Conservation (phyloP, 2,888 invertebrate species). For the Eulithis prunata region DNA sequence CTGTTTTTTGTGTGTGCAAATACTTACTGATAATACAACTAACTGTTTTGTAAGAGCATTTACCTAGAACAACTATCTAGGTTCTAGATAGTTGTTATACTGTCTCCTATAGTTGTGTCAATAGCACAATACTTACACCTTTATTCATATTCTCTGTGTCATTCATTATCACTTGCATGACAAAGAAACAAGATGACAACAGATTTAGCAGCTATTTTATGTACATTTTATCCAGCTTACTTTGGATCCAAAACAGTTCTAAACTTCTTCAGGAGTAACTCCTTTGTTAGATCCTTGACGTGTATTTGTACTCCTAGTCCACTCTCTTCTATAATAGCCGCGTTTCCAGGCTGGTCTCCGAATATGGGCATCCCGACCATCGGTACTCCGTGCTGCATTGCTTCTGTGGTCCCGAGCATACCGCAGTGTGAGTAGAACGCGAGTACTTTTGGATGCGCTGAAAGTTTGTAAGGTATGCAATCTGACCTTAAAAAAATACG, state of each 20-base stretch:
- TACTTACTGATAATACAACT: too few species aligned
- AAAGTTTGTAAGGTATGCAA: conserved; percentile 21
- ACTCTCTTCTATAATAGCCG: conserved; percentile 77
- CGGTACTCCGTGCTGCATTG: conserved; percentile 84
- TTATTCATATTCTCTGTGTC: too few species aligned
- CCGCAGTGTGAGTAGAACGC: conserved; percentile 85
- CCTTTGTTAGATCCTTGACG: conserved; percentile 76
- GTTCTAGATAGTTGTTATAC: too few species aligned
- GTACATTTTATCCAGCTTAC: conserved; percentile 58
- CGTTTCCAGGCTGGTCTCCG: conserved; percentile 84
- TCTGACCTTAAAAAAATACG: too few species aligned
- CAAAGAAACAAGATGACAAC: too few species aligned
- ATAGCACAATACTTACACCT: too few species aligned
- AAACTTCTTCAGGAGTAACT: conserved; percentile 73
- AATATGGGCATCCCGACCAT: conserved; percentile 84
- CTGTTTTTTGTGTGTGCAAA: too few species aligned
- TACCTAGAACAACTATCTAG: too few species aligned
- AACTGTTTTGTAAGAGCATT: too few species aligned
- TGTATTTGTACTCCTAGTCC: conserved; percentile 77
- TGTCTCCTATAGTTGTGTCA: too few species aligned
- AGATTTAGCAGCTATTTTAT: too few species aligned
- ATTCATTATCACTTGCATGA: too few species aligned
- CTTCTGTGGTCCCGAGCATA: conserved; percentile 82
- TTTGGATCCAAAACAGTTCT: conserved; percentile 75
- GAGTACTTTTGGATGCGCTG: conserved; percentile 60